Conservation (phyloP, 2,113 vertebrate species). For the Pantherophis guttatus region DNA sequence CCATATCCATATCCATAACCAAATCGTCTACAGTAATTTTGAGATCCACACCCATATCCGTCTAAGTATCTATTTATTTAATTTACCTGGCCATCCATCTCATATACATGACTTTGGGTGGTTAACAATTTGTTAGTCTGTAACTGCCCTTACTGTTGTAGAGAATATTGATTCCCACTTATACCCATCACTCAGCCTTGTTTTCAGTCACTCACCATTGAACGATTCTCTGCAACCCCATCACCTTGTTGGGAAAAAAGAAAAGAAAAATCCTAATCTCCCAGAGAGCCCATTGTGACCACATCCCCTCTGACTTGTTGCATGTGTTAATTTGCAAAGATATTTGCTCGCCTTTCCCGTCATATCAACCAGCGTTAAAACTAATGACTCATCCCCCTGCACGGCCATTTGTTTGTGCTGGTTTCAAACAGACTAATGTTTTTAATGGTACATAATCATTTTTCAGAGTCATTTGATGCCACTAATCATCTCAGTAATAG, state of each 20-base stretch:
- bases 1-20: background rate
- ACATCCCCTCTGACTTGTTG: constrained; percentile 15
- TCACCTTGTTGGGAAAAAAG: background rate
- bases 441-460: constrained; percentile 78
- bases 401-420: constrained; percentile 72
- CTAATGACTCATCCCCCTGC: constrained; percentile 63
- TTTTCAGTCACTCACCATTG: background rate
- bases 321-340: constrained; percentile 6
- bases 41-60: background rate
- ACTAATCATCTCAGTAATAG: constrained; percentile 70
- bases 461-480: constrained; percentile 77
- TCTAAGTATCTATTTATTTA: background rate
- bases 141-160: background rate
- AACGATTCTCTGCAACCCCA: too few relatives aligned
- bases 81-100: background rate
- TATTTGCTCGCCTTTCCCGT: constrained; percentile 11
- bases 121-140: background rate
- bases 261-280: background rate
- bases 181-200: background rate
- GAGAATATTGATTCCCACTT: background rate
- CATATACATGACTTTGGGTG: background rate
- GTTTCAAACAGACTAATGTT: constrained; percentile 73
- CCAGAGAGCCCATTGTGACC: background rate
- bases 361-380: constrained; percentile 34
- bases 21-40: background rate